Percentiles rank a stretch among this genome's conserved stretches.
phyloP scores from a whole-genome alignment of 2,113 vertebrate species.

The Alexandromys fortis region DNA sequence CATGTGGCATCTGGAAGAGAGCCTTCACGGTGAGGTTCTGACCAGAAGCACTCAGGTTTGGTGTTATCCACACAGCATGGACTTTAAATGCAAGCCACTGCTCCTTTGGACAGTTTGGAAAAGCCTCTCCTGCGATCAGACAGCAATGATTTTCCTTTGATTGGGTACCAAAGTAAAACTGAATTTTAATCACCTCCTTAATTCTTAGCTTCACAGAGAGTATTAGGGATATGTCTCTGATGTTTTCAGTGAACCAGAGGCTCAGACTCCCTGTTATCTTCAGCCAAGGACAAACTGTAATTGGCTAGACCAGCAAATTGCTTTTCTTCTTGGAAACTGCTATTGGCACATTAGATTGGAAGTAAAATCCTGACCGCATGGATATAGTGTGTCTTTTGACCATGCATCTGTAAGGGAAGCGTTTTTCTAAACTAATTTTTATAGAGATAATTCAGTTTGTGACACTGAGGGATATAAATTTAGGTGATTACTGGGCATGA shows the following conservation, averaged over 20 bases:
- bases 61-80: neutral
- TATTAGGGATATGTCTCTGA: slow-evolving; percentile 70
- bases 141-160: slow-evolving; percentile 71
- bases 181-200: slow-evolving; percentile 80
- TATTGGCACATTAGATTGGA: slow-evolving; percentile 75
- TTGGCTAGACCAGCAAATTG: slow-evolving; percentile 79
- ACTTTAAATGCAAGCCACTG: slow-evolving; percentile 19
- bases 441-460: slow-evolving; percentile 76
- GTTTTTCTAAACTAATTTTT: slow-evolving; percentile 84
- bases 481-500: slow-evolving; percentile 70
- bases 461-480: slow-evolving; percentile 73
- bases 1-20: neutral
- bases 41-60: neutral
- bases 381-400: slow-evolving; percentile 70
- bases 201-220: slow-evolving; percentile 62
- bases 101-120: slow-evolving; percentile 23
- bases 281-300: slow-evolving; percentile 83
- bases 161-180: slow-evolving; percentile 77
- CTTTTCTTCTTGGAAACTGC: slow-evolving; percentile 79
- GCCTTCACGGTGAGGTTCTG: neutral
- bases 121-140: slow-evolving; percentile 49
- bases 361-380: slow-evolving; percentile 79
- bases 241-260: slow-evolving; percentile 78
- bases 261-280: slow-evolving; percentile 75
- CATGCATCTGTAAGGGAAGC: slow-evolving; percentile 72